Evolutionary conservation across 2,113 vertebrate genomes (phyloP), one percentile per base, ranked within the genome.

Genomic region (Limanda limanda): DNA sequence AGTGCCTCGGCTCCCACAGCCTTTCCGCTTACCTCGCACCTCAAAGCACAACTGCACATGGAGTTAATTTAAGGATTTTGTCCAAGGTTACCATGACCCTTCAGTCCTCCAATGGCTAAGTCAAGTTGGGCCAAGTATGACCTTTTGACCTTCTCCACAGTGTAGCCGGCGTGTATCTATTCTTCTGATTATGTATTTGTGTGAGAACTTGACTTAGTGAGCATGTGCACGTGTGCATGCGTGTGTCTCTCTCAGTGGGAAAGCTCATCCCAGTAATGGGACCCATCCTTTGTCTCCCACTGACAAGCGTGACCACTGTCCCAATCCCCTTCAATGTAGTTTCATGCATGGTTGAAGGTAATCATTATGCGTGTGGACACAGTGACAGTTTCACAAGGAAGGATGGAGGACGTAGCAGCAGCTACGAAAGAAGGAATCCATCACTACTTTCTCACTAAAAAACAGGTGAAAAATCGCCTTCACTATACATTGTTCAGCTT

Each of bases 311-410:
- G 85, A 87, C 88, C 42, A 74, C 79, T 70, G 87, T 88, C 85
- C 87, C 82, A 84, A 63, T 82, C 82, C 84, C 73, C 84, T 80
- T 86, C 82, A 76, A 60, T 88, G 89, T 88, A 82, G 92, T 90
- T 90, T 90, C 87, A 92, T 85, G 90, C 90, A 85, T 92, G 86
- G 90, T 60, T 92, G 90, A 66, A 91, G 65, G 85, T 89, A 83
- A 90, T 92, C 81, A 91, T 88, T 81, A 81, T 91, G 85, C 86
- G 81, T 86, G 82, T 87, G 82, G 82, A 85, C 78, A 76, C 77
- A 67, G 69, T 81, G 84, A 85, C 85, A 86, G 76, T 68, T 86
- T 84, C 77, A 74, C 52, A 60, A 57, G 64, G n/a, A 82, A 83
- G 74, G 76, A 75, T 74, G 45, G 66, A 84, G 64, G 70, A 67